Percentiles rank a stretch among this genome's conserved stretches.
Evolutionary conservation across 2,888 invertebrate genomes (phyloP).

Genomic region (Flabesymbios commensalis): DNA sequence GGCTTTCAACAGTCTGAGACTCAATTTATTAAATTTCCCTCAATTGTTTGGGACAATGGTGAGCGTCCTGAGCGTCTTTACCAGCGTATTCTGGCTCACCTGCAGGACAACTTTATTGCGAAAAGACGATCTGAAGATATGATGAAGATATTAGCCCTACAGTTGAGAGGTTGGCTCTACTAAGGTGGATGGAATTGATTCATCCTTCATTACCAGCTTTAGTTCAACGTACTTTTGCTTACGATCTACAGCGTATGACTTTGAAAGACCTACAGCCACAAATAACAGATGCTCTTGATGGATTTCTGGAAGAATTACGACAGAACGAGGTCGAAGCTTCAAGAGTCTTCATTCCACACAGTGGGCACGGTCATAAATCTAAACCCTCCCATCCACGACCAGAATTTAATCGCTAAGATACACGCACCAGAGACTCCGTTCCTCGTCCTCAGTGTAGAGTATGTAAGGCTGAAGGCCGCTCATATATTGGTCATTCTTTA

Average conservation of each 20-base stretch:
- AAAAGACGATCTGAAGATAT: background rate
- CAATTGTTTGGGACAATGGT: background rate
- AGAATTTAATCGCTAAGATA: no score
- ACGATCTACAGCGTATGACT: background rate
- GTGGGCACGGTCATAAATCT: no score
- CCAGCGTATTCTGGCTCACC: no score
- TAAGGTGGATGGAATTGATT: background rate
- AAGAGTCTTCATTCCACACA: background rate
- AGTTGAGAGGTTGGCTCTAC: background rate
- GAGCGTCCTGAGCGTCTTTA: no score
- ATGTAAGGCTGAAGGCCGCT: background rate
- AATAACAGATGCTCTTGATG: background rate
- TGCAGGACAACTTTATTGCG: background rate
- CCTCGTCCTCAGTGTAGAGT: background rate
- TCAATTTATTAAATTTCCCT: background rate
- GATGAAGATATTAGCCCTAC: conserved; percentile 3
- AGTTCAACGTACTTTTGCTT: background rate
- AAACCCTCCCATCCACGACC: no score
- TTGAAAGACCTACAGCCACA: background rate
- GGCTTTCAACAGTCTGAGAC: no score
- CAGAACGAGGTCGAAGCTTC: background rate
- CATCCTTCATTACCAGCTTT: background rate
- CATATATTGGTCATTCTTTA: background rate
- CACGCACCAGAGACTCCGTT: no score
- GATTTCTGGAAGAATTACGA: background rate